Evolutionary conservation across 1,140 invertebrate genomes (phyloP), one percentile per base, ranked within the genome.

Genomic region (Maconellicoccus hirsutus): DNA sequence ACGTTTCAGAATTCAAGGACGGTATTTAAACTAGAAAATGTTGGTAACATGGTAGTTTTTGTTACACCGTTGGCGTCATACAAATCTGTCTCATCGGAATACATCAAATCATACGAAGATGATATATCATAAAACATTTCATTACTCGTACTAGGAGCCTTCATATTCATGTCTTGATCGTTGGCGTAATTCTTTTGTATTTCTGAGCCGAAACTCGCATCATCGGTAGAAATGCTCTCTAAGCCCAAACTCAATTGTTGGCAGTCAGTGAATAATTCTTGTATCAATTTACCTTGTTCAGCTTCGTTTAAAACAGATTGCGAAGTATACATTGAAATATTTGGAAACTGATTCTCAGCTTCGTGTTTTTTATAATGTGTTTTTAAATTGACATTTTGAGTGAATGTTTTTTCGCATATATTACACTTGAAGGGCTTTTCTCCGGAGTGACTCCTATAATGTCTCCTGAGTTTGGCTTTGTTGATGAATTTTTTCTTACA

Each of bases 371-470:
- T 52, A 16, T 52, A 52, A 16, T 52, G 42, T 8, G 42, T 52
- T 19, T 52, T 52, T 16, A 52, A 12, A 16, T 52, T 52, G 6
- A 52, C 42, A 52, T 52, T 52, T 52, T 52, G 42, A 0, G 73
- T 72, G 27, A 73, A 73, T 23, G 73, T 70, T 66, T 73, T 73
- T 29, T 70, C 72, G 69, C 73, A 73, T 26, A 73, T 70, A 12
- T 73, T 69, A 59, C 73, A 73, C 70, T 73, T 71, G 26, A 73
- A 73, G 33, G 73, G 73, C 66, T 71, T 72, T 1, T 73, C 63
- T 1, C 73, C 73, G 25, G 73, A 72, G 63, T 73, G 73, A 16
- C 66, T 73, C 16, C 71, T 66, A n/a, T 72, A 72, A 71, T 73
- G 73, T 14, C 42, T 6, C 16, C 42, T 52, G 2, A 52, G 16